phyloP scores from a whole-genome alignment of 92 coral and sea anemone genomes.

The Epizoanthus illoricatus region DNA sequence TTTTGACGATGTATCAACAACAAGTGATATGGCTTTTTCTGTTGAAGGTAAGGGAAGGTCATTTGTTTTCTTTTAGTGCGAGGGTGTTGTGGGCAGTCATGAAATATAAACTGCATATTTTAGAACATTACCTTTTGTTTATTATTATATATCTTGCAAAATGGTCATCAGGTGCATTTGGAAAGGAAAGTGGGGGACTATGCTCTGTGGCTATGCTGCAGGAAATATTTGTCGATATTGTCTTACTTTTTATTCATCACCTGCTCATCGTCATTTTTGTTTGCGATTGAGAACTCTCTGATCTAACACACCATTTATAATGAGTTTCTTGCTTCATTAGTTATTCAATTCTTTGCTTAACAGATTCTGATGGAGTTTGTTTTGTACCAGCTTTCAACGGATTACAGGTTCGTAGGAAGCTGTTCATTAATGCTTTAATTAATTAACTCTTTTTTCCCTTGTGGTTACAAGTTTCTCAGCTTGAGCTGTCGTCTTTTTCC shows the following conservation, averaged over 20 bases:
- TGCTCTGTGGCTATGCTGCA: too few species aligned
- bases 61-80: neutral
- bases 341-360: neutral
- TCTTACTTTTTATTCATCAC: too few species aligned
- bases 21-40: slow-evolving; percentile 90
- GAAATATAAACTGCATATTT: too few species aligned
- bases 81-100: too few species aligned
- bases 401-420: slow-evolving; percentile 67
- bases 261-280: neutral
- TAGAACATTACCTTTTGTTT: too few species aligned
- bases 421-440: neutral
- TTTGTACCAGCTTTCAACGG: slow-evolving; percentile 99
- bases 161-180: too few species aligned
- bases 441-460: neutral
- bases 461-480: neutral
- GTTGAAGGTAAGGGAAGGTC: slow-evolving; percentile 73
- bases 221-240: too few species aligned
- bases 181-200: too few species aligned
- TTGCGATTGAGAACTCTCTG: neutral
- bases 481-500: too few species aligned
- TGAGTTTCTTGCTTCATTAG: neutral
- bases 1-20: slow-evolving; percentile 76
- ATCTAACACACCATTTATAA: neutral
- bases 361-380: slow-evolving; percentile 87
- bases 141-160: too few species aligned